Conservation (phyloP, 2,113 vertebrate species). For the Drymodes brunneopygia region DNA sequence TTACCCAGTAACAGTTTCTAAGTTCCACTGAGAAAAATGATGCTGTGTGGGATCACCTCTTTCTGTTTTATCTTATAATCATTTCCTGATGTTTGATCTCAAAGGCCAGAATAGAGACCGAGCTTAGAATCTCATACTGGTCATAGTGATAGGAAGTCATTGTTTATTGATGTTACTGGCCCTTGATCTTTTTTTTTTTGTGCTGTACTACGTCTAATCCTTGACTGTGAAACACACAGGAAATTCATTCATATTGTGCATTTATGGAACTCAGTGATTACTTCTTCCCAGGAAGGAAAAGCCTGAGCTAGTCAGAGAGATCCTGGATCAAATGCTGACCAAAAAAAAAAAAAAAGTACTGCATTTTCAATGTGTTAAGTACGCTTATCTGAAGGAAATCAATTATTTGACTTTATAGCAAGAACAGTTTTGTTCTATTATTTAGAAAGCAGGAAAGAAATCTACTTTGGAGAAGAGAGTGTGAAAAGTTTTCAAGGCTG, state of each 20-base stretch:
- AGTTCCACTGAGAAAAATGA: neutral
- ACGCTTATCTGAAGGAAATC: neutral
- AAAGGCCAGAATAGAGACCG: neutral
- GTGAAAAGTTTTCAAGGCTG: neutral
- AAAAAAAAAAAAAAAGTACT: neutral
- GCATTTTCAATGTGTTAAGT: neutral
- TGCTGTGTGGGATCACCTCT: neutral
- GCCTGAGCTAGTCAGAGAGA: neutral
- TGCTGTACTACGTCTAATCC: neutral
- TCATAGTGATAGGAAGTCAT: neutral
- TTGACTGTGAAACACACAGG: neutral
- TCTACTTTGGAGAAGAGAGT: neutral
- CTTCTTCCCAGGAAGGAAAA: neutral
- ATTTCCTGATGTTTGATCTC: neutral
- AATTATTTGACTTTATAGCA: neutral
- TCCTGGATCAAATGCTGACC: neutral
- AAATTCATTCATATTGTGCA: neutral
- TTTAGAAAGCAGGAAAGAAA: neutral
- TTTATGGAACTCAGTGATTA: neutral
- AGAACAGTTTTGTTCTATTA: neutral
- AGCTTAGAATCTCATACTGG: neutral
- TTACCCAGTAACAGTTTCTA: neutral
- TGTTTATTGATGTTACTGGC: conserved; percentile 2
- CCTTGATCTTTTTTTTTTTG: neutral
- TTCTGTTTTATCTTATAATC: neutral